phyloP scores from a whole-genome alignment of 2,797 vertebrate genomes.

The Salarias fasciatus region DNA sequence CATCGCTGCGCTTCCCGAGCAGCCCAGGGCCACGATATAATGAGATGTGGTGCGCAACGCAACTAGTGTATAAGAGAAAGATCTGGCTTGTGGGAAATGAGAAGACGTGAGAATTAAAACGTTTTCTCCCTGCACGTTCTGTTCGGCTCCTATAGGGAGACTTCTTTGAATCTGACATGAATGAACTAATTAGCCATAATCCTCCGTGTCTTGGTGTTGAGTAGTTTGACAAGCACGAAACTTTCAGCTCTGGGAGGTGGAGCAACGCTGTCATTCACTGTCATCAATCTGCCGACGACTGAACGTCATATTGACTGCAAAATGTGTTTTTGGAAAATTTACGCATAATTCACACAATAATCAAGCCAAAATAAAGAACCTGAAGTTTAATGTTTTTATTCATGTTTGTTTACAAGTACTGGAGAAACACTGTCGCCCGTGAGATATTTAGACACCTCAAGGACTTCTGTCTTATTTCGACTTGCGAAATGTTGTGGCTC shows the following conservation, averaged over 20 bases:
- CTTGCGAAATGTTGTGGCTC: no score
- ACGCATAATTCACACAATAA: no score
- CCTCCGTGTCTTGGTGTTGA: not conserved
- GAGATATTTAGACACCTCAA: no score
- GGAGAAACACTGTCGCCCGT: no score
- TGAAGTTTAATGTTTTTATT: not conserved
- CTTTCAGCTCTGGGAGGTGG: not conserved
- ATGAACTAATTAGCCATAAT: conserved; percentile 28
- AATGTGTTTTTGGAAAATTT: no score
- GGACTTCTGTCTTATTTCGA: no score
- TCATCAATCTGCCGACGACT: not conserved
- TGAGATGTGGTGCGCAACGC: conserved; percentile 62
- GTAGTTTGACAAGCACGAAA: not conserved
- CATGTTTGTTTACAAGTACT: no score
- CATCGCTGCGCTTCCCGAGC: conserved; percentile 44
- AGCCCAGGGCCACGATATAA: conserved; percentile 77
- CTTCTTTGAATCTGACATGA: conserved; percentile 29
- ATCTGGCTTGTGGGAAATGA: conserved; percentile 10
- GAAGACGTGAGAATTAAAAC: conserved; percentile 4
- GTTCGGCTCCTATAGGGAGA: conserved; percentile 3
- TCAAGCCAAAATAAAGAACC: not conserved
- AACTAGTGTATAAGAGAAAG: conserved; percentile 1
- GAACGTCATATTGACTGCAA: not conserved
- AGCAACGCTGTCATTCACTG: not conserved
- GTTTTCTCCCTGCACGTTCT: conserved; percentile 4